Evolutionary conservation across 2,113 vertebrate species (phyloP).

Genomic region (Suricata suricatta): DNA sequence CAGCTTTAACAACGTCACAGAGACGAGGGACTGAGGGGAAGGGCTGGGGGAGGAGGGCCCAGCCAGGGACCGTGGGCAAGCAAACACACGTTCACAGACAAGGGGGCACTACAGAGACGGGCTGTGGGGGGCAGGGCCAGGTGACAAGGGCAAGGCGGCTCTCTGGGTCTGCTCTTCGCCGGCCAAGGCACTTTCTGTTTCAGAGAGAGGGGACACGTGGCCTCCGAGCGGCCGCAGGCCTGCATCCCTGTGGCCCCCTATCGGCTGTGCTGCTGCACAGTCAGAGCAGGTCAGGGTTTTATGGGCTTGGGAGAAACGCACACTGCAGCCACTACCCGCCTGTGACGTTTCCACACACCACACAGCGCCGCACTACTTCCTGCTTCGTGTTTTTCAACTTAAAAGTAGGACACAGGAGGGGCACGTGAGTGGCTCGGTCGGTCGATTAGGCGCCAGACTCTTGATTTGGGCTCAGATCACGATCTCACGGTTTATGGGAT

Average conservation of each 20-base stretch:
- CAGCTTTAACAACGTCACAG: neutral
- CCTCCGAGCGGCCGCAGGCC: neutral
- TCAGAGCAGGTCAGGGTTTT: neutral
- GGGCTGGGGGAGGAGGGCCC: neutral
- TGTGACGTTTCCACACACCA: neutral
- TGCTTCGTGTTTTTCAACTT: neutral
- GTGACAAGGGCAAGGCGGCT: neutral
- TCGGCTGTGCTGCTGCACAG: neutral
- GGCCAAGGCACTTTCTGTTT: conserved; percentile 47
- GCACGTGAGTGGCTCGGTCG: no score
- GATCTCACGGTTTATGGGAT: no score
- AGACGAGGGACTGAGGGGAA: neutral
- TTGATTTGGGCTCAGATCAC: no score
- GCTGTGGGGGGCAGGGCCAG: neutral
- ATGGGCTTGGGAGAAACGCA: neutral
- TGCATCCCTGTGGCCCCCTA: neutral
- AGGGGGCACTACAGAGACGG: no score
- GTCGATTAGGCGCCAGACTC: no score
- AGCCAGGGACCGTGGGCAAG: neutral
- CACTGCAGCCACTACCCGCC: neutral
- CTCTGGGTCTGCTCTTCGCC: neutral
- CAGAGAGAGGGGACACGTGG: neutral
- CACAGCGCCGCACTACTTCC: neutral
- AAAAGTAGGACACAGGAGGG: neutral
- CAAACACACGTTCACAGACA: accelerated